Evolutionary conservation across 1,140 invertebrate genomes (phyloP), one percentile per base, ranked within the genome.

Genomic region (Cydia fagiglandana): DNA sequence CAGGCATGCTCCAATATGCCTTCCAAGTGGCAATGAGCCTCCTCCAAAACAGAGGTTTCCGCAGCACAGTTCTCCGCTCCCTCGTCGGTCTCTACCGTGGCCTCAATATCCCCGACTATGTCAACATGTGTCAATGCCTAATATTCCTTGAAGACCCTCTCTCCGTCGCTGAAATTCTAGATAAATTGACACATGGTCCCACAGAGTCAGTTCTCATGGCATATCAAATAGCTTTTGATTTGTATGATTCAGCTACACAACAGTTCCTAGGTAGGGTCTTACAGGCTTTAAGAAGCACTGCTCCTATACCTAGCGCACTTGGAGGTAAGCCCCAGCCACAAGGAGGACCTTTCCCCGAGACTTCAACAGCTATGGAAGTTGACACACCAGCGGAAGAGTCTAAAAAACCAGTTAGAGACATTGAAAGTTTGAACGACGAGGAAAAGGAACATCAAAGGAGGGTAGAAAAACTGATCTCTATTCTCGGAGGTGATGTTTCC

Each of bases 191-290:
- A 64, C 95, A 96, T 91, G 95, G 96, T 17, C 95, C 97, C 80
- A 96, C 96, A 89, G 89, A 93, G 53, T 94, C 94, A 74, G 94
- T 94, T 70, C 86, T 99, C 5, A 99, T 99, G 98, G 98, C 98
- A 0, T 99, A 99, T 93, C 99, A 99, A 94, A 99, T 99, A 84
- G 98, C 96, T 0, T 99, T 99, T 94, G 99, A 99, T 95, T 94
- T 99, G 78, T 99, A 99, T 87, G 99, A 99, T 93, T 99, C 98
- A 77, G 99, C 99, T 0, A 99, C 98, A 0, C 99, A 99, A 93
- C 98, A 99, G 87, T 99, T 99, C 88, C 93, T 99, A 17, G 96
- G 96, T 34, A 95, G 97, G 83, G 97, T 99, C 10, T 92, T 98
- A 47, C 96, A 97, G 89, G 96, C 97, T 47, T 89, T 99, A 1